Base-by-base conservation (phyloP, 2,888 invertebrate species). In the Unio pictorum region DNA sequence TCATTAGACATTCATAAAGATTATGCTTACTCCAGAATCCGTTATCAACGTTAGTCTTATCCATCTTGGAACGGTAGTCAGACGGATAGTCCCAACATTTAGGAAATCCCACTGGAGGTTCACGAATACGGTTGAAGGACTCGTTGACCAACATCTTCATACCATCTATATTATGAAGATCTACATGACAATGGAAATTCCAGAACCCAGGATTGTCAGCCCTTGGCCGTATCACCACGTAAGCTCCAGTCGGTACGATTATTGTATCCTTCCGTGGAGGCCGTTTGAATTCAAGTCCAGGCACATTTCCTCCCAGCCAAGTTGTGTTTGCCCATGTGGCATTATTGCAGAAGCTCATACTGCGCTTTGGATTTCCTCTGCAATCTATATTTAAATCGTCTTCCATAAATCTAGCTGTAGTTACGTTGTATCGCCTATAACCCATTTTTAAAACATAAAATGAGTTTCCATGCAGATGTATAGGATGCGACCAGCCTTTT, bases 391-490 rank as follows among this genome's bases (percentile, higher is more conserved):
- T 15, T 30, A 54, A 18, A 23, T 66, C 0, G 61, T 80, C 76
- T 7, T 54, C 56, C 3, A 67, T 54, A 5, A 67, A 59, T 17
- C n/a, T 20, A 15, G 67, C 73, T 23, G 73, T 79, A 20, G 62
- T 64, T 4, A 61, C 61, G 34, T 77, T 64, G 55, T 72, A 73
- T 18, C 20, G n/a, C 8, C 74, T 66, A 69, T 71, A 81, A 8
- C 84, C 86, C 72, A 82, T 78, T 68, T 81, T 81, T 18, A 86
- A 30, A 6, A 86, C 83, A 26, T 81, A 75, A 71, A 86, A 86
- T 8, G 76, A 76, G 66, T 86, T 82, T 0, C 86, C 86, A 61
- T 86, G 86, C 68, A 86, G 63, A 67, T 86, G 86, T 20, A 86
- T 68, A 1, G 82, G 81, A 63, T 86, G 86, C 28, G 81, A 74